Conservation (phyloP, 2,797 vertebrate species). For the Neosalanx taihuensis region DNA sequence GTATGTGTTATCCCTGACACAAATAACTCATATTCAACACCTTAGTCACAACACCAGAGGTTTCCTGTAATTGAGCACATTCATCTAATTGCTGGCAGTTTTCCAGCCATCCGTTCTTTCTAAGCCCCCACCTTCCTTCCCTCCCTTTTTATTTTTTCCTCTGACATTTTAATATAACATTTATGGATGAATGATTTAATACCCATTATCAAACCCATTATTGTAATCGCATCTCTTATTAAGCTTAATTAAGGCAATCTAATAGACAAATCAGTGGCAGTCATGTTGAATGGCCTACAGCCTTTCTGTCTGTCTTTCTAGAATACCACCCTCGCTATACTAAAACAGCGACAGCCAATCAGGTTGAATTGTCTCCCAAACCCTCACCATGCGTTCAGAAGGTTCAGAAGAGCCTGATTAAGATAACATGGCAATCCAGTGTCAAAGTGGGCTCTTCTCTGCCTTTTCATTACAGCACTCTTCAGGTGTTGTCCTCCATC, state of each 20-base stretch:
- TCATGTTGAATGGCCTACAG: conserved; percentile 71
- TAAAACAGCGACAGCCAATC: conserved; percentile 65
- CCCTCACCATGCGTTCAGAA: conserved; percentile 71
- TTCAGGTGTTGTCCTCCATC: conserved; percentile 76
- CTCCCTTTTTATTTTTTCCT: conserved; percentile 29
- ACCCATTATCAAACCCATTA: conserved; percentile 93
- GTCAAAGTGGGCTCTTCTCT: conserved; percentile 66
- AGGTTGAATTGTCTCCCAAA: conserved; percentile 65
- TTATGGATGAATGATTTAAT: conserved; percentile 95
- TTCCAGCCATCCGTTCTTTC: conserved; percentile 62
- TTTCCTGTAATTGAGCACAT: conserved; percentile 81
- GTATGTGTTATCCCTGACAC: conserved; percentile 44
- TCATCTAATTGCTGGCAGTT: conserved; percentile 84
- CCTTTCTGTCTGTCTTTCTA: conserved; percentile 29
- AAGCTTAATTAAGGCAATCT: conserved; percentile 95
- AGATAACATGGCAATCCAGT: conserved; percentile 72
- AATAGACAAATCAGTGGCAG: conserved; percentile 86
- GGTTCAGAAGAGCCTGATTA: conserved; percentile 76
- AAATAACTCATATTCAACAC: conserved; percentile 70
- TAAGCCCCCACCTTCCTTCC: conserved; percentile 23
- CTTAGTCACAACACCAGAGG: conserved; percentile 74
- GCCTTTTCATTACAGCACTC: conserved; percentile 74
- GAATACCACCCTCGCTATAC: conserved; percentile 61
- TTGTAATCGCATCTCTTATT: conserved; percentile 97
- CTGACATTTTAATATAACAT: conserved; percentile 88